Evolutionary conservation across 1,140 invertebrate species (phyloP), one percentile per base, ranked within the genome.

Genomic region (Himalopsyche phryganea): DNA sequence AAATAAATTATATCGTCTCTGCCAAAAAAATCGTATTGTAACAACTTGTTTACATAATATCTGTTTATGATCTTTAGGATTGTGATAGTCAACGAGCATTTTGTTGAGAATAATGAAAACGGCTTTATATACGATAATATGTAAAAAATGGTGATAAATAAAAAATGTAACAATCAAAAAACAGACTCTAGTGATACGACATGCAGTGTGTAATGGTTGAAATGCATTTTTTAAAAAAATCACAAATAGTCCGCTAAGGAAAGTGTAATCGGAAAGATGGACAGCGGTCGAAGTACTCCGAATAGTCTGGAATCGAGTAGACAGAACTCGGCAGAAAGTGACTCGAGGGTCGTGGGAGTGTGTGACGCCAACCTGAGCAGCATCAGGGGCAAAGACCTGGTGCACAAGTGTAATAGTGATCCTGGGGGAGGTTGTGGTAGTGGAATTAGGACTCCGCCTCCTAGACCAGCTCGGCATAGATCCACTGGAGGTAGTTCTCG

Each of bases 371-470:
- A 32, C 5, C 11, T 40, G 11, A 14, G 23, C 20, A 15, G 18
- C 18, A 68, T 73, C 66, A 66, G 68, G 17, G 71, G 69, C 60
- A 84, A 84, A 67, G 81, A 84, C 69, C 70, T 81, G 64, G 82
- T 84, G 53, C 82, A 83, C 66, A 84, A 84, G 74, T 84, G 82
- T 67, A 77, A 83, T 60, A 83, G 81, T 66, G 81, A 82, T 64
- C 81, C 80, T 14, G 75, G 75, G 11, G 72, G 78, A 20, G 75
- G 75, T 6, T 64, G 72, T 50, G 72, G 71, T 11, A 50, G 18
- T 23, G 40, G 17, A 6, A 4, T 15, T 14, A 72, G 45, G 71
- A 71, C 14, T 66, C 18, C 14, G 5, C 49, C 42, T 59, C 63
- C n/a, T 70, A 68, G 71, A 50, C 62, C 68, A 6, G 62, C 67